Base-by-base conservation (phyloP, 2,888 invertebrate genomes). In the Caenorhabditis sinica region DNA sequence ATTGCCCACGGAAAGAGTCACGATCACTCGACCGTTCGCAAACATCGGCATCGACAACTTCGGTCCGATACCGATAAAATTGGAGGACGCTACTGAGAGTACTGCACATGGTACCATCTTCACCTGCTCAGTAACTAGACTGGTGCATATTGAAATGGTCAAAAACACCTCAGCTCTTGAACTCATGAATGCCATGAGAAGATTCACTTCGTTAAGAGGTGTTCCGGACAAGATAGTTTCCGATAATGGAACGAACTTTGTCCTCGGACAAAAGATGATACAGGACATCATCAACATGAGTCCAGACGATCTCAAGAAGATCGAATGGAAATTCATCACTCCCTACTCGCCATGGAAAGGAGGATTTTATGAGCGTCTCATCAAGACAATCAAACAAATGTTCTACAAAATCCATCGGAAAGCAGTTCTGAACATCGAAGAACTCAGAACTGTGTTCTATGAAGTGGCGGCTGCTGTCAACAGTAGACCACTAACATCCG, bases 301-400 rank as follows among this genome's bases (percentile, higher is more conserved):
- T 13, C 25, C 56, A 3, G 49, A 30, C 6, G 56, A 74, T 3
- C 5, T 36, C 11, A 13, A 86, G 45, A 60, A 60, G 20, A 90
- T 91, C 36, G 15, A 76, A 8, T 92, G 92, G 91, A 86, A 85
- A 25, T 94, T 93, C 82, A 94, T 93, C 68, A 92, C 93, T 6
- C 93, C 93, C 5, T 85, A 89, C 0, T 93, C 93, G 5, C 86
- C 93, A 2, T 94, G 93, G 93, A 93, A 93, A 93, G 93, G 93
- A 72, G 93, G 93, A 45, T 93, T 92, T 87, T 94, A 93, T 90
- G 93, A 94, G 84, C 87, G 93, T 20, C 79, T 94, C 5, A 89
- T 93, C 15, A 89, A 92, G 11, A 71, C 93, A 9, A 43, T 93
- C 3, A 94, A 94, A 84, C 77, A 83, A 6, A 73, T 93, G 17